Evolutionary conservation across 2,888 invertebrate genomes (phyloP).

Genomic region (Cosmorhoe ocellata): DNA sequence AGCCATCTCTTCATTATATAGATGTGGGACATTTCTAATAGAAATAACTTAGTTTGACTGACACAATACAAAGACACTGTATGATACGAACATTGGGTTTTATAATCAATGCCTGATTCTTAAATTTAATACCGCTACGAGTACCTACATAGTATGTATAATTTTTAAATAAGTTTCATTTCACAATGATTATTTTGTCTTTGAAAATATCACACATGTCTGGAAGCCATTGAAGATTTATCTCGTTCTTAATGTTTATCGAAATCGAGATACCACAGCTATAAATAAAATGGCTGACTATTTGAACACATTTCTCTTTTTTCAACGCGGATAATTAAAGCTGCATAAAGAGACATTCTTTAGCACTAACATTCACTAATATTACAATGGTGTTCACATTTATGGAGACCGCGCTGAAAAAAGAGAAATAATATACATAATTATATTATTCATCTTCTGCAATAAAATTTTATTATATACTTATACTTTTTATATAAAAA

Average conservation of each 20-base stretch:
- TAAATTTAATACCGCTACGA: too few relatives aligned
- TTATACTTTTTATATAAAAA: constrained; percentile 76
- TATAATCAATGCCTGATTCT: too few relatives aligned
- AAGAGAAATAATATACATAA: constrained; percentile 55
- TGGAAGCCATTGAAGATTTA: neutral
- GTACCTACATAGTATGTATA: too few relatives aligned
- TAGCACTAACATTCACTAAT: constrained; percentile 22
- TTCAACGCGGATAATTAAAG: constrained; percentile 55
- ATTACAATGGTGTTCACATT: constrained; percentile 53
- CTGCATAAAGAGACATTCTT: constrained; percentile 42
- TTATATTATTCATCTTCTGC: constrained; percentile 54
- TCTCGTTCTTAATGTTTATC: constrained; percentile 26
- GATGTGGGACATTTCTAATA: neutral
- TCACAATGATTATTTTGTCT: neutral
- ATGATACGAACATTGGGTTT: too few relatives aligned
- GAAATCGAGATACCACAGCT: constrained; percentile 70
- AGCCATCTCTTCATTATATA: neutral
- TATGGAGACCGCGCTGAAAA: constrained; percentile 45
- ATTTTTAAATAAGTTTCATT: too few relatives aligned
- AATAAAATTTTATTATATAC: constrained; percentile 44
- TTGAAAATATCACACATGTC: neutral
- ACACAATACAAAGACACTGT: too few relatives aligned
- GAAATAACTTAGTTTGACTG: too few relatives aligned
- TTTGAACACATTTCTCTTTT: constrained; percentile 51
- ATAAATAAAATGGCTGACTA: constrained; percentile 64